Percentiles rank a stretch among this genome's conserved stretches.
These are phyloP conservation scores for Reticulitermes lucifugus DNA, from an alignment of 2,888 invertebrate genomes.

Conservation along the genomic window DNA sequence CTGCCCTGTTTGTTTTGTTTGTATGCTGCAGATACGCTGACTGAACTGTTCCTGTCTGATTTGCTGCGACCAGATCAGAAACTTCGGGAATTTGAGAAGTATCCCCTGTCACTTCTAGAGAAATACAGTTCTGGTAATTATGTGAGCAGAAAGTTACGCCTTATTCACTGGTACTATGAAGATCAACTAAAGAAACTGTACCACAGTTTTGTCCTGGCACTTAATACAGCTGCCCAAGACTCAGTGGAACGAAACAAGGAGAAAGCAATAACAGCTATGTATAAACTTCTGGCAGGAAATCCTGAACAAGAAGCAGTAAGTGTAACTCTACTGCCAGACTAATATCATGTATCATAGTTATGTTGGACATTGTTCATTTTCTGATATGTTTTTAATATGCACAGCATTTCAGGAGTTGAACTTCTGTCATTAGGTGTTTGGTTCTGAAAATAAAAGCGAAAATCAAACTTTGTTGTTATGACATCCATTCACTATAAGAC, in stretches of 20 bases:
- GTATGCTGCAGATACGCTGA: conserved; percentile 74
- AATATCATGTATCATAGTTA: neutral
- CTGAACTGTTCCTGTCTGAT: conserved; percentile 81
- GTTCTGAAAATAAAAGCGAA: no score
- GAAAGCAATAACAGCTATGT: conserved; percentile 81
- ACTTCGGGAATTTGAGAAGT: conserved; percentile 74
- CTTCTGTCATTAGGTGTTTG: no score
- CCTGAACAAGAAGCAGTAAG: conserved; percentile 87
- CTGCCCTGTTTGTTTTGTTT: no score
- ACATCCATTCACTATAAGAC: no score
- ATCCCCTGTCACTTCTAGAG: conserved; percentile 70
- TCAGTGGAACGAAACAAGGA: conserved; percentile 84
- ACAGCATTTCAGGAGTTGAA: no score
- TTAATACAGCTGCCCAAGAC: conserved; percentile 82
- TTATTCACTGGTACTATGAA: conserved; percentile 90
- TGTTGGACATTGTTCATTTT: no score
- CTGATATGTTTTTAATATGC: no score
- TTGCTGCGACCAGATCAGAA: conserved; percentile 75
- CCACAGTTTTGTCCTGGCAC: conserved; percentile 74
- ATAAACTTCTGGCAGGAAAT: conserved; percentile 79
- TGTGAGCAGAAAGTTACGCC: conserved; percentile 72
- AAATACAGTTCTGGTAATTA: conserved; percentile 73
- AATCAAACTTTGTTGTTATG: no score
- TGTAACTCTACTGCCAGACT: neutral
- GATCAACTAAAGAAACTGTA: conserved; percentile 82